Evolutionary conservation across 2,888 invertebrate genomes (phyloP), one percentile per base, ranked within the genome.

Genomic region (Isoperla grammatica): DNA sequence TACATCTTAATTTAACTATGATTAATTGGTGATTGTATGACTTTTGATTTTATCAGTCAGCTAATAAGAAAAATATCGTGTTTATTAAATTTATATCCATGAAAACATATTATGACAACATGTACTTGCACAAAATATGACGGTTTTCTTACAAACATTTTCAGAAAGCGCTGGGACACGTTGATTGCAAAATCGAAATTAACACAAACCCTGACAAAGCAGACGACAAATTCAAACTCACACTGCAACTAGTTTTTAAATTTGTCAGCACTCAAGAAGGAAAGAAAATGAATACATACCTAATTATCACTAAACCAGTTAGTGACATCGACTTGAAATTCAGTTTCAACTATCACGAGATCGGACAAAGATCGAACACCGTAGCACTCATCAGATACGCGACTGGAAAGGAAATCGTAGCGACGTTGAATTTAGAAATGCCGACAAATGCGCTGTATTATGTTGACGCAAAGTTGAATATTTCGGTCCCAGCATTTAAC

Each of bases 401-500:
- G 2, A 78, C 80, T 42, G 78, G 79, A 1, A 78, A 85, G 69
- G 82, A 85, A 69, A 80, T 84, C 13, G 77, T 77, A 1, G 72
- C 81, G 1, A 72, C 78, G 0, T 73, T 83, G 53, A 81, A 78
- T 70, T 72, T 87, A 70, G 79, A 78, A 17, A 79, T 83, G 66
- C 90, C 90, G 0, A 79, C 84, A 0, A 83, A 85, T 0, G 79
- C 80, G 0, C 77, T 86, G 48, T 78, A 88, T 65, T 82, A 81
- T 17, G 72, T 88, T 48, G 88, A 90, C 70, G 82, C 83, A 0
- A 83, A 84, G 63, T 74, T 87, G 12, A 90, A 89, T 71, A 75
- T 90, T 56, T 87, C 88, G 0, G 77, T 90, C 46, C 90, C 90
- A 0, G 83, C 85, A 0, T 80, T 88, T 64, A 83, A 84, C 58